Conservation (phyloP, 1,140 invertebrate species). For the Armadillidium nasatum region DNA sequence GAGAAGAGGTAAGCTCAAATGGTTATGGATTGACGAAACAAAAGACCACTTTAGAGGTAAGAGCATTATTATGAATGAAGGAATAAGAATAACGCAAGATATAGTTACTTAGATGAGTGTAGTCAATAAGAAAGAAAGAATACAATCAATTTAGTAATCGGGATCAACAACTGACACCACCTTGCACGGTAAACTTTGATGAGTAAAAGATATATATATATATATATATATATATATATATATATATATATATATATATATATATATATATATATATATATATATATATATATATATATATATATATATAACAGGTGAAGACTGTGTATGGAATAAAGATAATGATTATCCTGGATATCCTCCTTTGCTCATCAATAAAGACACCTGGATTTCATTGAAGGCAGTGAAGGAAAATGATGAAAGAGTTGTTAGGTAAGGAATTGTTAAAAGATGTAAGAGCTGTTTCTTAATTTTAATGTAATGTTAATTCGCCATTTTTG, state of each 20-base stretch:
- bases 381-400: not conserved
- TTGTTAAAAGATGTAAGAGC: not conserved
- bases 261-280: conserved; percentile 1
- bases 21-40: no score
- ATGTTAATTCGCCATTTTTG: not conserved
- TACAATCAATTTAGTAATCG: no score
- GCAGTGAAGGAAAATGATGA: not conserved
- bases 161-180: no score
- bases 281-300: not conserved
- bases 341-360: not conserved
- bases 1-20: no score
- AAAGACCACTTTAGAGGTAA: no score
- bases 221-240: no score
- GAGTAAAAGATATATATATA: no score
- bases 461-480: not conserved
- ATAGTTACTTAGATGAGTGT: no score
- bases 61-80: no score
- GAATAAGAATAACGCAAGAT: no score
- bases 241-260: not conserved
- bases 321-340: conserved; percentile 1
- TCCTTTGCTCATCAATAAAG: conserved; percentile 5
- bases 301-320: not conserved
- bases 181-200: no score
- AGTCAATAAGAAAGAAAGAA: no score
- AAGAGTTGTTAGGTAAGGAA: not conserved